phyloP scores from a whole-genome alignment of 2,888 invertebrate genomes.

The Heteromurus nitidus region DNA sequence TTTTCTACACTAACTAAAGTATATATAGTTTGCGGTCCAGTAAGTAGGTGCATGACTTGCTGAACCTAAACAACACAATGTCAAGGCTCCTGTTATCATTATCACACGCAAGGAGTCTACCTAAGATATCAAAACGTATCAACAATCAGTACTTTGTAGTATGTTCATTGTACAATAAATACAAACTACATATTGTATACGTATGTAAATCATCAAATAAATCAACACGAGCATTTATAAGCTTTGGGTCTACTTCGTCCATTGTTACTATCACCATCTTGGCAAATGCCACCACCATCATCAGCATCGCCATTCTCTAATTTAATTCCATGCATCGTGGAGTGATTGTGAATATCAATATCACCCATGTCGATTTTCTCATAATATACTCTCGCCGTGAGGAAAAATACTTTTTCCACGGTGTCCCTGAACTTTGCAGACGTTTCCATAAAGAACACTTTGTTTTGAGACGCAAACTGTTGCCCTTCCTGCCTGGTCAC shows the following conservation, averaged over 20 bases:
- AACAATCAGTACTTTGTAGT: not conserved
- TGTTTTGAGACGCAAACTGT: slow-evolving; percentile 43
- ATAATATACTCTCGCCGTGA: slow-evolving; percentile 47
- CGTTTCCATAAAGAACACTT: slow-evolving; percentile 59
- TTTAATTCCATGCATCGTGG: slow-evolving; percentile 35
- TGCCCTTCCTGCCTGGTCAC: slow-evolving; percentile 42
- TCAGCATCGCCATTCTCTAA: slow-evolving; percentile 16
- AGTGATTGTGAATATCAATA: slow-evolving; percentile 46
- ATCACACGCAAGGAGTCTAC: not conserved
- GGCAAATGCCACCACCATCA: not conserved
- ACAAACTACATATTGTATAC: no score
- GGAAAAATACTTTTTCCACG: slow-evolving; percentile 54
- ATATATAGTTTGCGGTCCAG: not conserved
- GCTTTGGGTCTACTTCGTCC: not conserved
- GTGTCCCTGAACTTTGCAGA: slow-evolving; percentile 48
- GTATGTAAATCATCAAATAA: not conserved
- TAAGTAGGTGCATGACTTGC: no score
- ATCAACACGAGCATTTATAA: slow-evolving; percentile 28
- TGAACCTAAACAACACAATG: not conserved
- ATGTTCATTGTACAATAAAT: no score
- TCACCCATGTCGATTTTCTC: slow-evolving; percentile 58
- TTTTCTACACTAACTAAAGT: not conserved
- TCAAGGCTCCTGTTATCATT: not conserved
- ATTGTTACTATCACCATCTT: not conserved
- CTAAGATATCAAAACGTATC: no score